Percentiles rank a stretch among this genome's conserved stretches.
Evolutionary conservation across 2,113 vertebrate species (phyloP).

Genomic region (Brachyhypopomus occidentalis): DNA sequence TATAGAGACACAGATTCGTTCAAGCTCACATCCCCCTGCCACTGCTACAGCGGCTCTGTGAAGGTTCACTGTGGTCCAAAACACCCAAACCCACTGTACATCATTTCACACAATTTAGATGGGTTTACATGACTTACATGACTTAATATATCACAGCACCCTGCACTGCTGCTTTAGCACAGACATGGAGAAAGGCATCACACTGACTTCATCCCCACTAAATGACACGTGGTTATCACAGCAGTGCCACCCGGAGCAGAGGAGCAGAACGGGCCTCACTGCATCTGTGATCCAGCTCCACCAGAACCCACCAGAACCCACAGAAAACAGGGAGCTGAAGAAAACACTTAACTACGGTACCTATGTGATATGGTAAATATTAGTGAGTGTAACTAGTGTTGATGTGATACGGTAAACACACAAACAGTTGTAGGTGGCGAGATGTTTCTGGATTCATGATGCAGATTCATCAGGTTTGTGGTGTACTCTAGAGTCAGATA

Average conservation of each 20-base stretch:
- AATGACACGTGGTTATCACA: no score
- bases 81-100: not conserved
- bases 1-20: constrained; percentile 24
- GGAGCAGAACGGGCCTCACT: no score
- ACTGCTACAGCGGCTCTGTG: not conserved
- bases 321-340: not conserved
- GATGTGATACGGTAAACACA: not conserved
- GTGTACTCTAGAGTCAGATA: not conserved
- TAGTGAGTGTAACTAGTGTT: constrained; percentile 14
- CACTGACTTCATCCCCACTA: not conserved
- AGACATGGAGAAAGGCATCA: not conserved
- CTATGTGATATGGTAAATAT: not conserved
- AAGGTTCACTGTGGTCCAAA: not conserved
- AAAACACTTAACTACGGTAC: not conserved
- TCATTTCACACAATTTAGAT: not conserved
- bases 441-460: constrained; percentile 26
- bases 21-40: not conserved
- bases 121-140: constrained; percentile 16
- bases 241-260: no score
- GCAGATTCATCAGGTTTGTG: constrained; percentile 14
- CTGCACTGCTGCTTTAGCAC: not conserved
- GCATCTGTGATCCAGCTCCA: not conserved
- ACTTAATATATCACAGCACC: not conserved
- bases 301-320: no score
- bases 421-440: not conserved